Conservation (phyloP, 2,797 vertebrate species). For the Gymnothorax javanicus region DNA sequence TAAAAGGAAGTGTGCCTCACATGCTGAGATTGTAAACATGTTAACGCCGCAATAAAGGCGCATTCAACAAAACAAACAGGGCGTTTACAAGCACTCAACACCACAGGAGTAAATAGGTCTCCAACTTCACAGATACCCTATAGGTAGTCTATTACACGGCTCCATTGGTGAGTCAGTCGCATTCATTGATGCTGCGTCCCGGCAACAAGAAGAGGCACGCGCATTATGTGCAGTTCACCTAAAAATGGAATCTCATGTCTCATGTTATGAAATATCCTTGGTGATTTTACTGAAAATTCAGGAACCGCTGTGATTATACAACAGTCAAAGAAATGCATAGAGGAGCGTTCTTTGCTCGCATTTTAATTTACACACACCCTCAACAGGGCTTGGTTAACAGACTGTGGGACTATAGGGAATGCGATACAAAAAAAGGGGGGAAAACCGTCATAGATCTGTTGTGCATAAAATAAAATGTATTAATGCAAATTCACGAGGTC, state of each 20-base stretch:
- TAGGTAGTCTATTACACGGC: background rate
- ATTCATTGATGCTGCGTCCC: background rate
- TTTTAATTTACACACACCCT: too few species aligned
- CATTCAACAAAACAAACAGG: background rate
- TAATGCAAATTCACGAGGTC: too few species aligned
- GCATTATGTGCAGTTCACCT: background rate
- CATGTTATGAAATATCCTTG: background rate
- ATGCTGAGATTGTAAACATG: conserved; percentile 35
- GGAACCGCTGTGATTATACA: background rate
- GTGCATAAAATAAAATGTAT: too few species aligned
- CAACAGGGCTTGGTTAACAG: too few species aligned
- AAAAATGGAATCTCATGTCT: background rate
- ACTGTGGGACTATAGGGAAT: too few species aligned
- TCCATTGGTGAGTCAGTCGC: background rate
- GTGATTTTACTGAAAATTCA: background rate
- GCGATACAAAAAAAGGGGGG: too few species aligned
- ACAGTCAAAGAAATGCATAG: background rate
- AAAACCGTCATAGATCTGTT: too few species aligned
- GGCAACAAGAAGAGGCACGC: background rate
- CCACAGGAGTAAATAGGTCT: background rate
- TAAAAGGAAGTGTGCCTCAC: conserved; percentile 25
- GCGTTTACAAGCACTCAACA: conserved; percentile 21
- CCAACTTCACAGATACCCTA: background rate
- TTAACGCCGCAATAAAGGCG: background rate
- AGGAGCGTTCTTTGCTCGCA: background rate